These are phyloP conservation scores for Alloscopus bannaensis DNA, from an alignment of 2,888 invertebrate species.

Conservation along the genomic window DNA sequence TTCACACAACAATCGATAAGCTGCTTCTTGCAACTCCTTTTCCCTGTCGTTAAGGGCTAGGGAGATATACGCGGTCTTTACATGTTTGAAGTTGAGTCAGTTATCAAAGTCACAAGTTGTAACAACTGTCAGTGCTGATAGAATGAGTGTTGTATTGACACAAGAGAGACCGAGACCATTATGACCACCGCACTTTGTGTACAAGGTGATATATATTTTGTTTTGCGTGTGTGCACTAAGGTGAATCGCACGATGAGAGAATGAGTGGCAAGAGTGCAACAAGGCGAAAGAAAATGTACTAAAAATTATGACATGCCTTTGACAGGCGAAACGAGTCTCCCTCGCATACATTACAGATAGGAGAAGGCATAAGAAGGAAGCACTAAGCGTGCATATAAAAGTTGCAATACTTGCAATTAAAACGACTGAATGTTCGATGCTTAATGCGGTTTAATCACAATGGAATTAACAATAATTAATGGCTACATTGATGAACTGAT, in stretches of 20 bases:
- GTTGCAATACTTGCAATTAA: conserved; percentile 35
- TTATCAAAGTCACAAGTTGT: conserved; percentile 9
- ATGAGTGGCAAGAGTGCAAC: not conserved
- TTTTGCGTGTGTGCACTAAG: not conserved
- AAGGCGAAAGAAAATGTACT: not conserved
- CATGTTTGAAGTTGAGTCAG: not conserved
- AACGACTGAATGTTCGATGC: conserved; percentile 14
- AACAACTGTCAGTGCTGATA: conserved; percentile 33
- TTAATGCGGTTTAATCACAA: conserved; percentile 37
- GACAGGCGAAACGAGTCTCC: conserved; percentile 8
- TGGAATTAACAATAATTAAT: conserved; percentile 38
- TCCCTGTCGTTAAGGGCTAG: no score
- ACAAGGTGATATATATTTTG: not conserved
- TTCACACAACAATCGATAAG: no score
- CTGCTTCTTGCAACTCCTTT: no score
- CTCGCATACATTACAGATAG: not conserved
- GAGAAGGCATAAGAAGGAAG: not conserved
- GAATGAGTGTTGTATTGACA: conserved; percentile 7
- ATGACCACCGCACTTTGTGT: not conserved
- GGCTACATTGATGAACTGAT: conserved; percentile 12
- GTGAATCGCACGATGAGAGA: not conserved
- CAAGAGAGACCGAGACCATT: not conserved
- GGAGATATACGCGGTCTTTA: no score
- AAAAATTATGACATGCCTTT: conserved; percentile 25
- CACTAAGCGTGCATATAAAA: conserved; percentile 6